These are phyloP conservation scores for Zosterops pallidus DNA, from an alignment of 2,113 vertebrate species.

Conservation along the genomic window DNA sequence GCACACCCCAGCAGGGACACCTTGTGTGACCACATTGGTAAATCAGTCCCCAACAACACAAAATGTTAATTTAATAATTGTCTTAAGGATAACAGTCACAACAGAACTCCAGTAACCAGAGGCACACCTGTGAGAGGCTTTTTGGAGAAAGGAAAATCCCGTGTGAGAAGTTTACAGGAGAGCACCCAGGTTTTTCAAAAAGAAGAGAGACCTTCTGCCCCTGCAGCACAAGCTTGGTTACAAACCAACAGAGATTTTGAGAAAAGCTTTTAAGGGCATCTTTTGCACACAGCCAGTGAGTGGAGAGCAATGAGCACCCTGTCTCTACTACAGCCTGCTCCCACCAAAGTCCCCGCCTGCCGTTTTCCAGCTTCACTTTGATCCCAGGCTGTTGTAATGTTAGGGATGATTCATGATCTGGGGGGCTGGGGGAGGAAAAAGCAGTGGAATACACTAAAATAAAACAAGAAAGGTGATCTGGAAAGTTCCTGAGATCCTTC, in stretches of 20 bases:
- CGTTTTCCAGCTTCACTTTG: background rate
- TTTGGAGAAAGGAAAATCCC: background rate
- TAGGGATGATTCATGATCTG: background rate
- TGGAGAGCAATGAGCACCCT: background rate
- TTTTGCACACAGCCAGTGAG: fast-evolving
- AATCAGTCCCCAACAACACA: fast-evolving
- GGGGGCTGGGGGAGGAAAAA: background rate
- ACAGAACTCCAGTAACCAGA: background rate
- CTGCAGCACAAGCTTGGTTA: background rate
- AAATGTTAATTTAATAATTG: background rate
- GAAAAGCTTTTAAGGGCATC: background rate
- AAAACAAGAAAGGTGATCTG: background rate
- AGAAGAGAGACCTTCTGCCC: fast-evolving
- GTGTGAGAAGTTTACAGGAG: background rate
- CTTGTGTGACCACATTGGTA: fast-evolving
- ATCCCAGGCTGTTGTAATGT: background rate
- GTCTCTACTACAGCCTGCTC: background rate
- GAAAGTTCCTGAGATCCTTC: background rate
- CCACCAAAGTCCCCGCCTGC: background rate
- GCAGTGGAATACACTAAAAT: background rate
- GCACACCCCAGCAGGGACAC: background rate
- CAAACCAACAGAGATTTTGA: background rate
- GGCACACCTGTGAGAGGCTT: background rate
- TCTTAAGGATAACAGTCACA: background rate
- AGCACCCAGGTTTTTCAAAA: background rate